Evolutionary conservation across 1,140 invertebrate genomes (phyloP), one percentile per base, ranked within the genome.

Genomic region (Lucilia cuprina): DNA sequence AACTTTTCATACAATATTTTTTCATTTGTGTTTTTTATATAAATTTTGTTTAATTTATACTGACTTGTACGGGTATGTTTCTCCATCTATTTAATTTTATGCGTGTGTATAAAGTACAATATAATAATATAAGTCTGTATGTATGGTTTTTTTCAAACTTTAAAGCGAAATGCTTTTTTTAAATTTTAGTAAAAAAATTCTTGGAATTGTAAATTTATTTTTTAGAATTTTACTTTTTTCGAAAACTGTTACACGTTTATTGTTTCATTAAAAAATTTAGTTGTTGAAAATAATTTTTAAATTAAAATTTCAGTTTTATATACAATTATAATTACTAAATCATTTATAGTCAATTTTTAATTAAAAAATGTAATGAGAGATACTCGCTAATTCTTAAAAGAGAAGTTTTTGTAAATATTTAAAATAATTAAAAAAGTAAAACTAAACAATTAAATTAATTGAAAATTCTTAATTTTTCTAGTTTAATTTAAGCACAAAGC

Each of bases 311-410:
- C 2, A 41, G 41, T 41, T 41, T 8, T 10, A 7, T 55, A 55
- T 7, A 55, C 50, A 55, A 55, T 55, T 41, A 55, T 17, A 55
- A 55, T 14, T 55, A 4, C 4, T 12, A 55, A 55, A 55, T 55
- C 13, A 17, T 55, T 55, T 55, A 17, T 55, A 55, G 50, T 55
- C 50, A 55, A 55, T 55, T 55, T 55, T 55, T n/a, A 55, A 55
- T 55, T 41, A 8, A 60, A 60, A 75, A 41, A 78, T 19, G 35
- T 30, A 78, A 47, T n/a, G 9, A 78, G 34, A 41, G 7, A 78
- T 78, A 78, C 75, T 78, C 75, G 30, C 75, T 47, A 78, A 41
- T 78, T 35, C 35, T 78, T 78, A 70, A 70, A 21, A 70, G 19
- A 21, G 21, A 21, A 19, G 8, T 21, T 70, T 70, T 70, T 70